A percentile compares a stretch with the other conserved stretches of the same genome.
Conservation (phyloP, 2,113 vertebrate genomes). For the Gulo gulo region DNA sequence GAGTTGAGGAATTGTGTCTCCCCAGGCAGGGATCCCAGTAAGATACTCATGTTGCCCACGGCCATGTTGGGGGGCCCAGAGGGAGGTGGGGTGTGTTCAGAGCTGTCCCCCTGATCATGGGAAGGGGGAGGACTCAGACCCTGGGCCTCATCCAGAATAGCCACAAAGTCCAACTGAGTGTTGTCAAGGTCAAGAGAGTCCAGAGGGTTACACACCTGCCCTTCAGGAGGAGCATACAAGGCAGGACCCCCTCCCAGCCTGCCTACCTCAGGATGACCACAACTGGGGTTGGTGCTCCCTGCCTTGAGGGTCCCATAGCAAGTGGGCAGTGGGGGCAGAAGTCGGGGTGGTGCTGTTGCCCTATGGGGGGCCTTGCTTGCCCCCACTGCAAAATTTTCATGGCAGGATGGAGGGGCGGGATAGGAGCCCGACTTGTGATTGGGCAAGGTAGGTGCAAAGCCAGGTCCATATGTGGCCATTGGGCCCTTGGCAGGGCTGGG, state of each 20-base stretch:
- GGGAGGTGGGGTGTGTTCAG: constrained; percentile 82
- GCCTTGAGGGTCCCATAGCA: constrained; percentile 80
- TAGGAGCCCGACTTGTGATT: constrained; percentile 59
- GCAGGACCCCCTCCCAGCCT: constrained; percentile 81
- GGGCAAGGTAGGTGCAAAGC: constrained; percentile 52
- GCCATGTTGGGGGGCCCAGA: constrained; percentile 94
- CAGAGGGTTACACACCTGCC: constrained; percentile 90
- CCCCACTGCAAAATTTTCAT: constrained; percentile 72
- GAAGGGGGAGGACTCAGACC: constrained; percentile 79
- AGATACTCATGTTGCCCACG: constrained; percentile 96
- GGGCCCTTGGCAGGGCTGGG: constrained; percentile 61
- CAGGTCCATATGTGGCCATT: constrained; percentile 76
- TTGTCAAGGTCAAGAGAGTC: constrained; percentile 97
- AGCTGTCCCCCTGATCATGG: constrained; percentile 82
- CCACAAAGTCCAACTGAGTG: constrained; percentile 96
- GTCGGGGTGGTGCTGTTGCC: constrained; percentile 57
- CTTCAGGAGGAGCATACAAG: constrained; percentile 84
- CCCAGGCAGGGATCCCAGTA: constrained; percentile 93
- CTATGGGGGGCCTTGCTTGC: constrained; percentile 60
- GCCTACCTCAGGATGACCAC: constrained; percentile 82
- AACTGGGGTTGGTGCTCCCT: constrained; percentile 76
- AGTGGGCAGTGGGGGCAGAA: constrained; percentile 72
- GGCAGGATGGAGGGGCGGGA: constrained; percentile 15
- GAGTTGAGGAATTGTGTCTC: constrained; percentile 96
- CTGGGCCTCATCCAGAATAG: constrained; percentile 95